These are phyloP conservation scores for Auanema freiburgensis DNA, from an alignment of 2,888 invertebrate genomes.

Conservation along the genomic window DNA sequence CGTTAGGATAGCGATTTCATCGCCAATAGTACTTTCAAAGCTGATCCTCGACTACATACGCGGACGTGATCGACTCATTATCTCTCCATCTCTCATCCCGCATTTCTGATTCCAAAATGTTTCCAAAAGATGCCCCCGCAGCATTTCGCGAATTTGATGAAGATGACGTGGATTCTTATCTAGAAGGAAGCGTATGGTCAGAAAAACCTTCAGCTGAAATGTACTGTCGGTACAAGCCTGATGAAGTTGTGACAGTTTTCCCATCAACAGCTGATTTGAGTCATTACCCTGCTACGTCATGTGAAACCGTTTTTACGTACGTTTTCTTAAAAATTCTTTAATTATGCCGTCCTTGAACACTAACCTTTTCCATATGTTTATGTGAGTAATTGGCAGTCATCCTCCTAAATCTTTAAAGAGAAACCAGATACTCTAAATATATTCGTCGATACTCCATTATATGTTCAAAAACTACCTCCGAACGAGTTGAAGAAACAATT, in stretches of 20 bases:
- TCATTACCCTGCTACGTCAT: slow-evolving; percentile 25
- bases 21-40: too few relatives aligned
- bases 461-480: too few relatives aligned
- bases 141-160: slow-evolving; percentile 28
- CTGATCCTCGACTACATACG: too few relatives aligned
- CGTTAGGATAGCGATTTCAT: too few relatives aligned
- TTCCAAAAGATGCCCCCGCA: neutral
- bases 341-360: neutral
- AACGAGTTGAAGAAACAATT: too few relatives aligned
- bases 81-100: neutral
- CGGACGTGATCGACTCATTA: slow-evolving; percentile 5
- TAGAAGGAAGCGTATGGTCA: slow-evolving; percentile 40
- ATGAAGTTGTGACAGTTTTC: slow-evolving; percentile 32
- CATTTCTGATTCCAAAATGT: neutral
- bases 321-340: neutral
- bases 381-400: neutral
- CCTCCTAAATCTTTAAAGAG: neutral
- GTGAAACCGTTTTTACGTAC: slow-evolving; percentile 40
- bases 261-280: slow-evolving; percentile 28
- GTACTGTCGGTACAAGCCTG: slow-evolving; percentile 19
- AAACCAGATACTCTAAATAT: too few relatives aligned
- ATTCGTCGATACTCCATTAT: too few relatives aligned
- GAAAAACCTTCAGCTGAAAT: slow-evolving; percentile 34
- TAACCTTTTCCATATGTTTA: slow-evolving; percentile 2
- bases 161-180: slow-evolving; percentile 35